These are phyloP conservation scores for Oceanodroma leucorhoa DNA, from an alignment of 2,797 vertebrate genomes.

Conservation along the genomic window DNA sequence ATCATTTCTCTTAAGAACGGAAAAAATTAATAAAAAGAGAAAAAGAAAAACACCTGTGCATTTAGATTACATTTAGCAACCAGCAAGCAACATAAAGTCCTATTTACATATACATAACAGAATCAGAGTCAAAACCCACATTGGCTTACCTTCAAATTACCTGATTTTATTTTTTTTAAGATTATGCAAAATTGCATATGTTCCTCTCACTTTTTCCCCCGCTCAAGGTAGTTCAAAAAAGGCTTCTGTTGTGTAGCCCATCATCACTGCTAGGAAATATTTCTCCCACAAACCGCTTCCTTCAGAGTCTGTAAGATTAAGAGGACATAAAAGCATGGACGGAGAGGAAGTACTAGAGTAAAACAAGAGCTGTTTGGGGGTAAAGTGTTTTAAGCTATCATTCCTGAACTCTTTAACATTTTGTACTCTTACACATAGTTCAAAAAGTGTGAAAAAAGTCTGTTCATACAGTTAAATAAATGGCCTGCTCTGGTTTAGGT, in stretches of 20 bases:
- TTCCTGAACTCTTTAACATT: background rate
- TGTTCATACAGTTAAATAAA: background rate
- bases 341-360: background rate
- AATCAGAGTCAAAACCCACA: background rate
- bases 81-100: background rate
- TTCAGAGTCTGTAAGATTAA: background rate
- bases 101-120: background rate
- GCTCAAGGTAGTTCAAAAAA: background rate
- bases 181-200: background rate
- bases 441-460: background rate
- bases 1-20: background rate
- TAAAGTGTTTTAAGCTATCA: background rate
- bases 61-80: background rate
- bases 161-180: background rate
- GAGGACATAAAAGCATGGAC: background rate
- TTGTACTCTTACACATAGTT: background rate
- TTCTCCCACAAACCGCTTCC: background rate
- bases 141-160: background rate
- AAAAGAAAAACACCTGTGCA: background rate
- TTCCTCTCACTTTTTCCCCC: accelerated
- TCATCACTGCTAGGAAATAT: background rate
- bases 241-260: background rate
- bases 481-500: background rate
- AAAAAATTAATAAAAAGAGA: background rate
- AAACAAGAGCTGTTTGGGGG: background rate